Base-by-base conservation (phyloP, 2,888 invertebrate genomes). In the Carpatolechia fugitivella region DNA sequence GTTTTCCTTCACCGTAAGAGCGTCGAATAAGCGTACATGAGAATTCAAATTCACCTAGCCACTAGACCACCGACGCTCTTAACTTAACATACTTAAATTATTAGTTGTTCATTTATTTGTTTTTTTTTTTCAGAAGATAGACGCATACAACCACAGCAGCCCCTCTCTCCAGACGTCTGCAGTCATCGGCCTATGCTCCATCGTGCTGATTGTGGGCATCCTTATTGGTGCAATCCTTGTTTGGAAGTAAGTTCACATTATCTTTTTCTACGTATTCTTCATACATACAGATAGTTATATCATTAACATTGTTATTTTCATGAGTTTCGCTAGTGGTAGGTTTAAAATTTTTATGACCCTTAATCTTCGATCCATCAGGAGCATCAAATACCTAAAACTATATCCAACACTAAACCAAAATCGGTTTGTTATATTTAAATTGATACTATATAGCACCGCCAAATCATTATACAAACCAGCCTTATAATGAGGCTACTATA, bases 81-180 rank as follows among this genome's bases (percentile, higher is more conserved):
- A n/a, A n/a, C n/a, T n/a, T n/a, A n/a, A n/a, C n/a, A n/a, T n/a
- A n/a, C n/a, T n/a, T n/a, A n/a, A n/a, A n/a, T n/a, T 35, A 35
- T 35, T 35, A 6, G 35, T 29, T 20, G 31, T 10, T 30, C 7
- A 14, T 16, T 1, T 6, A 2, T 31, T 16, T 20, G 18, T 41
- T 74, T 57, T 79, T 78, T 80, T 75, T 64, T 94, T 93, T 7
- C 95, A 96, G 96, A 94, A 96, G 91, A 94, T 96, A 88, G 96
- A 96, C 91, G 95, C 96, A 65, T 96, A 96, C 91, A 95, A 95
- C 85, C 95, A 95, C 85, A 95, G 94, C 85, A 95, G 95, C 78
- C 96, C 96, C 67, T 95, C 95, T 63, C 90, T 96, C 69, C 96
- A 96, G 88, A 96, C 96, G 66, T 94, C 96, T 68, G 96, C 96